These are phyloP conservation scores for Kuschelorhynchus macadamiae DNA, from an alignment of 2,888 invertebrate genomes.

Conservation along the genomic window DNA sequence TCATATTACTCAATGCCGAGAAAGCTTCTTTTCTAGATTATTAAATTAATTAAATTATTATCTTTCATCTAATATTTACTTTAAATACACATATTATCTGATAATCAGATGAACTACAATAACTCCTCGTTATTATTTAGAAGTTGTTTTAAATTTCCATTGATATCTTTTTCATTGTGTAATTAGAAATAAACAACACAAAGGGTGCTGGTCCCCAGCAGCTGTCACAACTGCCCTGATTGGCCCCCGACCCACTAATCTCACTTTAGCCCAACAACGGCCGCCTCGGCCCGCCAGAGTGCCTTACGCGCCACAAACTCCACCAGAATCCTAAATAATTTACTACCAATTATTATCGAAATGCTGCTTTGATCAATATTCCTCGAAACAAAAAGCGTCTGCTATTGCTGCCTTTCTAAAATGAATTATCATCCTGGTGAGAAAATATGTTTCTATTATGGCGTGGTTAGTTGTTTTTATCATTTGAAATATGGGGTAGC, in stretches of 20 bases:
- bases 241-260: slow-evolving; percentile 81
- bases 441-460: background rate
- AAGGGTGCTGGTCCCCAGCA: slow-evolving; percentile 48
- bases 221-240: slow-evolving; percentile 70
- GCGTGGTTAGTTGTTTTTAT: too few relatives aligned
- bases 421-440: slow-evolving; percentile 21
- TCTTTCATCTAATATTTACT: too few relatives aligned
- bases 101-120: too few relatives aligned
- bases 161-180: too few relatives aligned
- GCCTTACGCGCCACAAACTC: slow-evolving; percentile 58
- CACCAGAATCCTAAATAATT: slow-evolving; percentile 62
- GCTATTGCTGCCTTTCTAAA: slow-evolving; percentile 25
- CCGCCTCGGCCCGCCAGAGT: slow-evolving; percentile 70
- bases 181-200: slow-evolving; percentile 30
- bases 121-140: too few relatives aligned
- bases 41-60: too few relatives aligned
- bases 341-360: slow-evolving; percentile 62
- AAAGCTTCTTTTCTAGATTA: too few relatives aligned
- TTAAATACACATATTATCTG: too few relatives aligned
- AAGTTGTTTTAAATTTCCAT: too few relatives aligned
- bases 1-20: too few relatives aligned
- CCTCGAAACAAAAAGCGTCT: slow-evolving; percentile 23
- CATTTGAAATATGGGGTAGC: too few relatives aligned
- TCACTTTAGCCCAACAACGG: slow-evolving; percentile 77
- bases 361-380: slow-evolving; percentile 46